A percentile compares a stretch with the other conserved stretches of the same genome.
Conservation (phyloP, 2,113 vertebrate genomes). For the Cyphomyrus plagiostoma region DNA sequence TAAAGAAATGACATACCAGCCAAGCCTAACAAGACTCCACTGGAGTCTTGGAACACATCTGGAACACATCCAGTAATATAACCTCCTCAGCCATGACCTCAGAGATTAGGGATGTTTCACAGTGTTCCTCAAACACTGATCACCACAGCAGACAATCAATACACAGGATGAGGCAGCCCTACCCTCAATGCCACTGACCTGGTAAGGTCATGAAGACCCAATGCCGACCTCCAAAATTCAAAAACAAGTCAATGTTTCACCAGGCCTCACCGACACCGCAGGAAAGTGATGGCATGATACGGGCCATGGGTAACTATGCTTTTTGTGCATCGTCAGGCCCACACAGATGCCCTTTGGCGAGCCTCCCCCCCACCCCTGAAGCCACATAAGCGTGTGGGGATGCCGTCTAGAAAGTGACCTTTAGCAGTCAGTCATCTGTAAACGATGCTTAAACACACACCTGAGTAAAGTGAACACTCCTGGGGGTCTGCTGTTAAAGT, state of each 20-base stretch:
- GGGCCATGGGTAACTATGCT: not conserved
- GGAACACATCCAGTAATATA: not conserved
- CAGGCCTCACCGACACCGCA: not conserved
- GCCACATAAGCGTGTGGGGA: not conserved
- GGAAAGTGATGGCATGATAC: not conserved
- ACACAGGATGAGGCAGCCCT: not conserved
- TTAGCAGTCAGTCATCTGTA: not conserved
- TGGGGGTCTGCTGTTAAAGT: not conserved
- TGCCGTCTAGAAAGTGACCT: not conserved
- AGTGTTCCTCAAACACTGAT: not conserved
- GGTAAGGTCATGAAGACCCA: not conserved
- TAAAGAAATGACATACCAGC: not conserved
- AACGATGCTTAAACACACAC: not conserved
- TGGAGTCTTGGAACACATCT: no score
- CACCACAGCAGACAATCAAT: not conserved
- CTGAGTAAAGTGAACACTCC: not conserved
- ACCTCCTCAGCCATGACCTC: not conserved
- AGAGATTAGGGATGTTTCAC: not conserved
- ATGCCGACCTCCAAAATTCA: not conserved
- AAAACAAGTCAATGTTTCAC: not conserved
- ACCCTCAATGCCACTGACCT: not conserved
- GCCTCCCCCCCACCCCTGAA: not conserved
- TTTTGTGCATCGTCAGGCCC: not conserved
- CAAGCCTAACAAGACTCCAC: not conserved
- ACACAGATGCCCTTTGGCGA: not conserved